Base-by-base conservation (phyloP, 2,888 invertebrate genomes). In the Phengaris alcon region DNA sequence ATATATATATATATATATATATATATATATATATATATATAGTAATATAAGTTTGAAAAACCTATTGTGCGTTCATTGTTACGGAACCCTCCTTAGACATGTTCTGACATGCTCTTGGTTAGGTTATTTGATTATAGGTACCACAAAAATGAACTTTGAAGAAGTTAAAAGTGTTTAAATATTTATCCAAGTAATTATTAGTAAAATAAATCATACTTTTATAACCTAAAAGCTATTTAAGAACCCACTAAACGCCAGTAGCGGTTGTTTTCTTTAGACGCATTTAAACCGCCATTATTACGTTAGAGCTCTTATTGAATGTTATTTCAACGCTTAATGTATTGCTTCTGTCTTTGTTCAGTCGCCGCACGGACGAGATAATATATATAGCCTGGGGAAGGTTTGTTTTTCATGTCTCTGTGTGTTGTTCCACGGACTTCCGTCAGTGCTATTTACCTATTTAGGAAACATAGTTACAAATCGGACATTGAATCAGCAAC, bases 301-400 rank as follows among this genome's bases (percentile, higher is more conserved):
- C 35, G 12, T 64, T 64, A 35, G 35, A 64, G 6, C 35, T 44
- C 35, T 64, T 35, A 64, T 64, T 35, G 12, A 12, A 64, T 44
- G 64, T 64, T 64, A 64, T 64, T 64, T 64, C 35, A 64, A 64
- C 52, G 13, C 22, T 64, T 64, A 64, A 12, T 44, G 13, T 64
- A 44, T 64, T 35, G 35, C 64, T 5, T 59, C 10, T 59, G 64
- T 64, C 35, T 64, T 64, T 22, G 12, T 22, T 22, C 64, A 64
- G 64, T 12, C 64, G 64, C 12, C 35, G 35, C 35, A 64, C 12
- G 22, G 59, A 59, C 59, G 22, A 22, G 35, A 64, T 44, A 64
- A 3, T 12, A 64, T 64, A 35, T 64, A 64, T 35, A 64, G 22
- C 59, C 59, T 9, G 22, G 59, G 35, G 64, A 64, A 35, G 3